Conservation (phyloP, 2,888 invertebrate species). For the Harpagoxenus sublaevis region DNA sequence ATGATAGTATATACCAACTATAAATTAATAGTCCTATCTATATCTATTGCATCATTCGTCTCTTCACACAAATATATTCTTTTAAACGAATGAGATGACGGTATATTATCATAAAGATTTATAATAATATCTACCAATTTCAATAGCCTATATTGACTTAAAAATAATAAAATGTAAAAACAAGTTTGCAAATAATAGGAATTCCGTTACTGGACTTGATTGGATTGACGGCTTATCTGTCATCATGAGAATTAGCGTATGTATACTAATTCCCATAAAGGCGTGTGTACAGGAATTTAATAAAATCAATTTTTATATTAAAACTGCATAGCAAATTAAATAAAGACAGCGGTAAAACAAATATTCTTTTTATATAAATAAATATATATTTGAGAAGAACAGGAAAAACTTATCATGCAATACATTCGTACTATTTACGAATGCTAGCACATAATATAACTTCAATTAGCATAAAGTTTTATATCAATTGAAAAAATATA, state of each 20-base stretch:
- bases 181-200: no score
- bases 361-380: conserved; percentile 19
- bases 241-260: conserved; percentile 9
- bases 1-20: no score
- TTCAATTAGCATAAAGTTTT: neutral
- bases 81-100: no score
- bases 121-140: no score
- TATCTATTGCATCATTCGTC: no score
- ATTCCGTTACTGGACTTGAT: no score
- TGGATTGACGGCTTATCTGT: conserved; percentile 4
- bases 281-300: conserved; percentile 11
- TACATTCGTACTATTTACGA: neutral
- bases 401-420: neutral
- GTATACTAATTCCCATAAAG: neutral
- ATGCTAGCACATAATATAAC: neutral
- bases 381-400: conserved; percentile 2
- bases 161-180: no score
- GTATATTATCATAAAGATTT: no score
- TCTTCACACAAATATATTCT: no score
- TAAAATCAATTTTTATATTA: conserved; percentile 22
- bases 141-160: no score
- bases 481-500: neutral
- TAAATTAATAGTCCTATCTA: no score
- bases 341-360: neutral
- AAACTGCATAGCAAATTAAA: neutral